These are phyloP conservation scores for Trichomalopsis sarcophagae DNA, from an alignment of 1,140 invertebrate genomes.

Conservation along the genomic window DNA sequence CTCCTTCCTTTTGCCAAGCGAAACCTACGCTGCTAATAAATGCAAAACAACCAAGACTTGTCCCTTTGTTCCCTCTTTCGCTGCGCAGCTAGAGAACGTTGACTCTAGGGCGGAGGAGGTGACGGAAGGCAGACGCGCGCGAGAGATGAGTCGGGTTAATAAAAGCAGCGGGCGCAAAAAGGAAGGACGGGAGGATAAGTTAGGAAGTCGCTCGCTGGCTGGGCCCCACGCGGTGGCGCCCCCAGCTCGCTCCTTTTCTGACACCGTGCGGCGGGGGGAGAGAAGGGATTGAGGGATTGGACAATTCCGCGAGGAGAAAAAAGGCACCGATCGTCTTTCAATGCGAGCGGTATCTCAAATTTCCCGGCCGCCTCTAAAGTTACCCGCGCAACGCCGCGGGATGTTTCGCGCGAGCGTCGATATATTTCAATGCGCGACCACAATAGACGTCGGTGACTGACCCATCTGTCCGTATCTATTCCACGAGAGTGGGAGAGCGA, in stretches of 20 bases:
- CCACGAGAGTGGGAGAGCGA: not conserved
- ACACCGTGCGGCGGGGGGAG: not conserved
- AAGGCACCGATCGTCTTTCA: not conserved
- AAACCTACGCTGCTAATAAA: not conserved
- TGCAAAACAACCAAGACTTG: not conserved
- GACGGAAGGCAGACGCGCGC: constrained; percentile 25
- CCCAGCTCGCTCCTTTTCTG: too few species aligned
- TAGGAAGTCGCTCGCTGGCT: not conserved
- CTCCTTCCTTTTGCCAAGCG: too few species aligned
- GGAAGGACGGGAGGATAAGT: constrained; percentile 24
- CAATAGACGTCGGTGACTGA: not conserved
- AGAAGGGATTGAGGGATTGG: not conserved
- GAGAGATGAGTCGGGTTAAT: constrained; percentile 56
- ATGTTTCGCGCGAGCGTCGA: constrained; percentile 6
- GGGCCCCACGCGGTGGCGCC: too few species aligned
- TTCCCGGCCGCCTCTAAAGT: not conserved
- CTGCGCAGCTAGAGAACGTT: not conserved
- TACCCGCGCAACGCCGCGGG: not conserved
- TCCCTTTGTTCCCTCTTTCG: constrained; percentile 12
- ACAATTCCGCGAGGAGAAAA: not conserved
- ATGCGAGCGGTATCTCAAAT: not conserved
- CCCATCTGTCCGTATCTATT: not conserved
- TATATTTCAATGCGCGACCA: not conserved
- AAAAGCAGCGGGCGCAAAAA: constrained; percentile 48
- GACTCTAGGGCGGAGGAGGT: not conserved